A percentile compares a stretch with the other conserved stretches of the same genome.
Conservation (phyloP, 64 coral and sea anemone species). For the Acropora yongei region DNA sequence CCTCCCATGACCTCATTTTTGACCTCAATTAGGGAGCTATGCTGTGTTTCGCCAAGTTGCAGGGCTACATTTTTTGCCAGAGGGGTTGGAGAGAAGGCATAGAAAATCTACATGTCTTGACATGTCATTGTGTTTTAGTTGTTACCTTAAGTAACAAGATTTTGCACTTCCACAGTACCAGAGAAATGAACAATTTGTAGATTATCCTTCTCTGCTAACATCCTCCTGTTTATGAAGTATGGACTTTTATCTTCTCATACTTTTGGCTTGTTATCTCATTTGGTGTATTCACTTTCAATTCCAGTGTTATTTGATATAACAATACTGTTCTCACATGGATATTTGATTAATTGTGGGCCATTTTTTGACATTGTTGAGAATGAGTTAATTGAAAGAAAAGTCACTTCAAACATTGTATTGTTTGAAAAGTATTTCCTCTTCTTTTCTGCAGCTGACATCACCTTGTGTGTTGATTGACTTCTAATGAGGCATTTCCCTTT, state of each 20-base stretch:
- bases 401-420: not conserved
- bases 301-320: not conserved
- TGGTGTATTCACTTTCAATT: not conserved
- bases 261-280: not conserved
- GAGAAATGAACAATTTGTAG: not conserved
- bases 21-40: no score
- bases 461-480: conserved; percentile 15
- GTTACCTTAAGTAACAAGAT: not conserved
- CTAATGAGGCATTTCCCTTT: conserved; percentile 32
- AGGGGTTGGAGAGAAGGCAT: not conserved
- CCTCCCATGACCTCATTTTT: no score
- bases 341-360: not conserved
- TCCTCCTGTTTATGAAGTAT: not conserved
- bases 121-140: not conserved
- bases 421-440: not conserved
- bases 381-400: not conserved
- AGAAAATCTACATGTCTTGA: no score
- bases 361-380: not conserved
- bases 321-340: not conserved
- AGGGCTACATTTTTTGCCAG: not conserved
- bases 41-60: no score
- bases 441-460: not conserved
- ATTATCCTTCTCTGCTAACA: not conserved
- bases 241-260: not conserved
- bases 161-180: not conserved